Conservation (phyloP, 2,113 vertebrate genomes). For the Anguilla rostrata region DNA sequence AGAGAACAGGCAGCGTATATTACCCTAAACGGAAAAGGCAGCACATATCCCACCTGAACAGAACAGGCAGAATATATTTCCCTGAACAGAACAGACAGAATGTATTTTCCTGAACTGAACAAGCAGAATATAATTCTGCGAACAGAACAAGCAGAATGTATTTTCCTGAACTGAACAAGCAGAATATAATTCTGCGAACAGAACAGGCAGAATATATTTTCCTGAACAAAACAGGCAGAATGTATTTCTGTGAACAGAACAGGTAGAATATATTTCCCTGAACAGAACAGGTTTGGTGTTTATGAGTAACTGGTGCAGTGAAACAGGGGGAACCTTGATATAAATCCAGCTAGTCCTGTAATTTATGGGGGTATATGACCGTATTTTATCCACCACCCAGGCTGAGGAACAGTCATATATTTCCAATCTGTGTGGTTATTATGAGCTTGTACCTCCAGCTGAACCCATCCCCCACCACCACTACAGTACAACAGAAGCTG, state of each 20-base stretch:
- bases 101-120: not conserved
- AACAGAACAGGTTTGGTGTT: not conserved
- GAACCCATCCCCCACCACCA: no score
- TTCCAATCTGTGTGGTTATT: constrained; percentile 26
- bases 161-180: not conserved
- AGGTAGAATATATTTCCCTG: not conserved
- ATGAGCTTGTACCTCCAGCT: constrained; percentile 6
- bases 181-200: no score
- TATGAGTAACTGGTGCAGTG: not conserved
- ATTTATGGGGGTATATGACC: not conserved
- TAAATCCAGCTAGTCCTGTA: constrained; percentile 1
- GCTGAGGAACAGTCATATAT: constrained; percentile 19
- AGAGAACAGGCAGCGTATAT: no score
- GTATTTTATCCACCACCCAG: constrained; percentile 21
- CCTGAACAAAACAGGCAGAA: no score
- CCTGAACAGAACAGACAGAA: no score
- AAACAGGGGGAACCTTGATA: not conserved
- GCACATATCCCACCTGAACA: not conserved
- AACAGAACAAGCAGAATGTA: not conserved
- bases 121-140: no score
- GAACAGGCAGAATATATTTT: no score
- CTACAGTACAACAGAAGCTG: not conserved
- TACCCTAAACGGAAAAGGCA: no score
- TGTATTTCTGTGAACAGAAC: not conserved
- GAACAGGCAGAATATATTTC: not conserved